phyloP scores from a whole-genome alignment of 2,113 vertebrate species.

The Corydoras sp. region DNA sequence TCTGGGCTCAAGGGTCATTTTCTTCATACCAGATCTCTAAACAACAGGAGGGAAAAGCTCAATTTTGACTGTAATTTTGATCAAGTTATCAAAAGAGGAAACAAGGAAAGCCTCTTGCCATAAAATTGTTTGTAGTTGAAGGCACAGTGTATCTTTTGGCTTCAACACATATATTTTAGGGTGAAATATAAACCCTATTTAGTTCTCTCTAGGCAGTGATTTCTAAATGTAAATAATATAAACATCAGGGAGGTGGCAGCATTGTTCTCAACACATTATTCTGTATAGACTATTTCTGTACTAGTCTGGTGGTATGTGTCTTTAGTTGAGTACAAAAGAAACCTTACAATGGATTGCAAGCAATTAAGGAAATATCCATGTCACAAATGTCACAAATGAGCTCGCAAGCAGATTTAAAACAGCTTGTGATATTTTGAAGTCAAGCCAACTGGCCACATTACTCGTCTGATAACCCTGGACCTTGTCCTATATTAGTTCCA shows the following conservation, averaged over 20 bases:
- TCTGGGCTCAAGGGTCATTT: conserved; percentile 53
- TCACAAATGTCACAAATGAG: too few species aligned
- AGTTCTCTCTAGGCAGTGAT: background rate
- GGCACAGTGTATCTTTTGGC: too few species aligned
- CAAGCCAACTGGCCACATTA: background rate
- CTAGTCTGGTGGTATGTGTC: conserved; percentile 2
- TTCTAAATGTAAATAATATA: conserved; percentile 46
- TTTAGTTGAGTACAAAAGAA: background rate
- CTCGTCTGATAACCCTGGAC: conserved; percentile 40
- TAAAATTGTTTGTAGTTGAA: too few species aligned
- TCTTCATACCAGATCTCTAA: conserved; percentile 52
- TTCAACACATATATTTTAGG: too few species aligned
- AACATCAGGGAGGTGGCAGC: conserved; percentile 89
- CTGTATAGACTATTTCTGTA: background rate
- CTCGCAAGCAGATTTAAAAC: background rate
- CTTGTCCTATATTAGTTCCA: conserved; percentile 9
- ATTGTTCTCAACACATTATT: conserved; percentile 66
- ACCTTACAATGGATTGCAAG: background rate
- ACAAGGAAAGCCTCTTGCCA: background rate
- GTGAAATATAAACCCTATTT: too few species aligned
- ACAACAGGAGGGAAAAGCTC: conserved; percentile 62
- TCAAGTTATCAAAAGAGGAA: conserved; percentile 48
- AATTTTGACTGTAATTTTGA: conserved; percentile 57
- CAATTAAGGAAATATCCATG: background rate
- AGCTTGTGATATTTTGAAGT: background rate